Evolutionary conservation across 2,113 vertebrate genomes (phyloP).

Genomic region (Alaudala cheleensis): DNA sequence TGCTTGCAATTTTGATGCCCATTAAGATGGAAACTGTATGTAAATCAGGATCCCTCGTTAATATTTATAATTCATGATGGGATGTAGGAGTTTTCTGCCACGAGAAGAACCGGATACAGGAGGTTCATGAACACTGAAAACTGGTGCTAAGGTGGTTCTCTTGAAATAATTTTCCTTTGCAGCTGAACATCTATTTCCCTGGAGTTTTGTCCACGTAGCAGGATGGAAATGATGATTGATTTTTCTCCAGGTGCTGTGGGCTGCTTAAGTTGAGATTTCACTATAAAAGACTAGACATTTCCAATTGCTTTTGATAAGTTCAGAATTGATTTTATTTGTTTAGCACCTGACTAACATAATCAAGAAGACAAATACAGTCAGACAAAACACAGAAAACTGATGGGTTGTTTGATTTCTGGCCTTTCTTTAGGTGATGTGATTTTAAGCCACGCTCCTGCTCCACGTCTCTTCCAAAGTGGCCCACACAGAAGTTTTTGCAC

Average conservation of each 20-base stretch:
- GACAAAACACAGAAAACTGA: neutral
- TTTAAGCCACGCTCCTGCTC: neutral
- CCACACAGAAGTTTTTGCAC: neutral
- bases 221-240: constrained; percentile 74
- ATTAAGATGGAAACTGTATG: constrained; percentile 67
- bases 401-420: neutral
- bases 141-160: constrained; percentile 56
- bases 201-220: too few relatives aligned
- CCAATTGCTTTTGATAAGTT: constrained; percentile 72
- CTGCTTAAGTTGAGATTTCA: constrained; percentile 65
- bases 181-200: constrained; percentile 46
- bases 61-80: constrained; percentile 65
- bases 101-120: constrained; percentile 16
- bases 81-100: constrained; percentile 48
- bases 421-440: neutral
- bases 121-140: constrained; percentile 54
- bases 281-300: constrained; percentile 72
- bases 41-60: constrained; percentile 54
- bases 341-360: constrained; percentile 47
- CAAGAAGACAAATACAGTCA: neutral
- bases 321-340: constrained; percentile 74
- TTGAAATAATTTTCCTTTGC: constrained; percentile 67
- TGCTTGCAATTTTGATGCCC: constrained; percentile 39
- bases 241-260: constrained; percentile 63
- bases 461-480: neutral